phyloP scores from a whole-genome alignment of 1,140 invertebrate genomes.

The Papilio polytes region DNA sequence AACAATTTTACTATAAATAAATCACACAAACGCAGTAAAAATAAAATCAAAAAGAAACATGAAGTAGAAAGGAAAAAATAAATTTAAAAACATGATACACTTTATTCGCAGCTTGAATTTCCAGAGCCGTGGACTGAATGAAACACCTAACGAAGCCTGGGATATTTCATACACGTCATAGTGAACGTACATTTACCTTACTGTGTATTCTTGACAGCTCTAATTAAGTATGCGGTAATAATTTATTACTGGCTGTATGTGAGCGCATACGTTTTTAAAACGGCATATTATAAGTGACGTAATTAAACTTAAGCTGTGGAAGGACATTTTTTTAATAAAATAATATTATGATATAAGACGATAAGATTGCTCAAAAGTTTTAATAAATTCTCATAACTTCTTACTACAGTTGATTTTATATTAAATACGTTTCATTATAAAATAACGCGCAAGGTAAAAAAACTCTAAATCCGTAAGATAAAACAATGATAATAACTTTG shows the following conservation, averaged over 20 bases:
- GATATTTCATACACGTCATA: constrained; percentile 31
- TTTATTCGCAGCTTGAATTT: constrained; percentile 31
- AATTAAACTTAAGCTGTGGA: constrained; percentile 34
- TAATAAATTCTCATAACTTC: background rate
- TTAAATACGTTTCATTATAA: too few relatives aligned
- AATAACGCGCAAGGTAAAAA: too few relatives aligned
- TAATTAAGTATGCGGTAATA: constrained; percentile 39
- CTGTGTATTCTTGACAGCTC: constrained; percentile 38
- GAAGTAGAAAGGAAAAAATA: background rate
- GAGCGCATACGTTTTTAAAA: constrained; percentile 28
- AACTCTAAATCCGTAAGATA: background rate
- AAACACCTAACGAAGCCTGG: constrained; percentile 30
- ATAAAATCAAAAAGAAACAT: background rate
- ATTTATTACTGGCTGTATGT: constrained; percentile 37
- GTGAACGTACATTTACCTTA: constrained; percentile 36
- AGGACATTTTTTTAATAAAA: constrained; percentile 25
- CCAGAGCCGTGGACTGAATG: constrained; percentile 4
- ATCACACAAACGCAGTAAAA: background rate
- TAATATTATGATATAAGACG: constrained; percentile 10
- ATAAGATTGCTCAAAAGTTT: constrained; percentile 4
- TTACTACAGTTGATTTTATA: too few relatives aligned
- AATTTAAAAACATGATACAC: constrained; percentile 21
- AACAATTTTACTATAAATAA: background rate
- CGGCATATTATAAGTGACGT: constrained; percentile 33
- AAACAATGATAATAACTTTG: background rate